Evolutionary conservation across 2,113 vertebrate species (phyloP), one percentile per base, ranked within the genome.

Genomic region (Dicentrarchus labrax): DNA sequence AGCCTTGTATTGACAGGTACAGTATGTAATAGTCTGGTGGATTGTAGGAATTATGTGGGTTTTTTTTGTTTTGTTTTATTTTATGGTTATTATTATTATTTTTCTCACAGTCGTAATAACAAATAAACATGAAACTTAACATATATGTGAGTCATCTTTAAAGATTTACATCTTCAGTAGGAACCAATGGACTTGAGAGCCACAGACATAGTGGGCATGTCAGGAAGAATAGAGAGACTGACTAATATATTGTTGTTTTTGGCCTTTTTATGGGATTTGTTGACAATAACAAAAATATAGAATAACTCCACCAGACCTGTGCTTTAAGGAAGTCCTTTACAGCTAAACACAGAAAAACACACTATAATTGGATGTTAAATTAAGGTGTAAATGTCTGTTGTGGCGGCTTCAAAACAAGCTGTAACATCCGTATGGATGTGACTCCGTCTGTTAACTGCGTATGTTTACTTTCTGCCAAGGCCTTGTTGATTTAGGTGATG

Each of bases 401-500:
- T 67, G 62, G 61, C 39, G n/a, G 69, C 22, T 72, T 70, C 43
- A 19, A 70, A 70, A 67, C 56, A 61, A 67, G 9, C 59, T 30
- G 47, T 59, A 36, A 43, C 76, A 60, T 73, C 76, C 41, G 10
- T 39, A 53, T 51, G 1, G 67, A 56, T 72, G 59, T 15, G 74
- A 61, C 70, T 54, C 48, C 51, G 7, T 59, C 80, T 76, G 68
- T 83, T 57, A 71, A 66, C 48, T n/a, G 61, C 39, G 5, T 47
- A 6, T 87, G 88, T 87, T 86, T 87, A 80, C 78, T 79, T 70
- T 84, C 67, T 70, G 54, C 50, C 24, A 4, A 50, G 72, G 74
- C 45, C 73, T 19, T 89, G 88, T 90, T 91, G 90, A 87, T 91
- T 90, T 86, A 91, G 74, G 81, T 85, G 90, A 91, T 88, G 88